phyloP scores from a whole-genome alignment of 2,797 vertebrate species.

The Poliocrania exsul region DNA sequence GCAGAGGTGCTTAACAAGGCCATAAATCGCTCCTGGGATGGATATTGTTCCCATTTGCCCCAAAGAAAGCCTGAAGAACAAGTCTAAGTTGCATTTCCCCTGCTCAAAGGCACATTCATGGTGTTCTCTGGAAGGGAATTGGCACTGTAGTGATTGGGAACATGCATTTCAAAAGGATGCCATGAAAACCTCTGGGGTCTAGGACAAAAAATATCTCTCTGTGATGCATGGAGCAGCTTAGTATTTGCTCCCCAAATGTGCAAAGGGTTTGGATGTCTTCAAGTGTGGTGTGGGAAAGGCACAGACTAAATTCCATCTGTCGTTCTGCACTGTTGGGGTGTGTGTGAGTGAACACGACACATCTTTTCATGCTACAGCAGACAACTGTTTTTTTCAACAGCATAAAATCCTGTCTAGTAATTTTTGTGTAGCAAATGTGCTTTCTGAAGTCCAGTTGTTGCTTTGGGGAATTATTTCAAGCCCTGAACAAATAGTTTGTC shows the following conservation, averaged over 20 bases:
- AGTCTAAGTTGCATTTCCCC: not conserved
- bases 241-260: not conserved
- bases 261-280: not conserved
- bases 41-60: not conserved
- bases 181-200: not conserved
- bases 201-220: not conserved
- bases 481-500: not conserved
- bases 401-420: not conserved
- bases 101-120: not conserved
- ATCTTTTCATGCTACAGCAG: not conserved
- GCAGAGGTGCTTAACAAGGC: not conserved
- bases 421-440: not conserved
- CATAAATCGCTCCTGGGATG: not conserved
- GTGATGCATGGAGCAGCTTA: not conserved
- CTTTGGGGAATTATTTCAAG: not conserved
- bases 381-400: not conserved
- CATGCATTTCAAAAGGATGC: not conserved
- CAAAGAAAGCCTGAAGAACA: not conserved
- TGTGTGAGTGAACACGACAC: fast-evolving
- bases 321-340: not conserved
- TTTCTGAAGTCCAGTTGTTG: not conserved
- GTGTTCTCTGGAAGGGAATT: not conserved
- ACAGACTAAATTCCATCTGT: fast-evolving
- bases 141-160: fast-evolving
- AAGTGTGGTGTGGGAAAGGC: not conserved